Evolutionary conservation across 2,888 invertebrate genomes (phyloP), one percentile per base, ranked within the genome.

Genomic region (Luffia ferchaultella): DNA sequence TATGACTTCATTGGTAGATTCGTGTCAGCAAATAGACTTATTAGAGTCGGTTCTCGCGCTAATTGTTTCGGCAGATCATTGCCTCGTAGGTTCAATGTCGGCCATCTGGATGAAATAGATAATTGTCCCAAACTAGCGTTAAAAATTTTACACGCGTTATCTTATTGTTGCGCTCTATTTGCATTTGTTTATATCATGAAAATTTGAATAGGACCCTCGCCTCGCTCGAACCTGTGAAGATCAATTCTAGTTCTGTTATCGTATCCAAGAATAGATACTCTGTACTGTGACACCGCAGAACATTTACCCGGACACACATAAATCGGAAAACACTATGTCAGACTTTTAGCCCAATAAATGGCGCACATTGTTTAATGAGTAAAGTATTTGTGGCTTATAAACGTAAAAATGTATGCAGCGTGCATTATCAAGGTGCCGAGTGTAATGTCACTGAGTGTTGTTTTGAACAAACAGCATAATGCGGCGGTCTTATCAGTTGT

Each of bases 41-140:
- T 69, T 70, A 64, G 64, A 66, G 72, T 74, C 65, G 68, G 72
- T 67, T 54, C 66, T 67, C 65, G 63, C 60, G 73, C 73, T 79
- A 80, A 80, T 80, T 76, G 76, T 76, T 80, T 75, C 71, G 68
- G 70, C 75, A 75, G 75, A 72, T 70, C 69, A 73, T 76, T 76
- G 76, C 20, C 40, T 16, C 68, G 68, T 75, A 73, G 70, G 80
- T 79, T 80, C 79, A 80, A 73, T 80, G 79, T 67, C 79, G 76
- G 76, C 55, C 75, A 70, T 30, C 30, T 30, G 30, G 30, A 30
- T 7, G 30, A 12, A 30, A 30, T n/a, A n/a, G n/a, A n/a, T 30
- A 12, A 30, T 30, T 30, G 30, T 30, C 30, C 3, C 30, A 30
- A 30, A 7, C 3, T 12, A 30, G 12, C 12, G 12, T 12, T 30